phyloP scores from a whole-genome alignment of 92 coral and sea anemone genomes.

The Zoanthus solanderi region DNA sequence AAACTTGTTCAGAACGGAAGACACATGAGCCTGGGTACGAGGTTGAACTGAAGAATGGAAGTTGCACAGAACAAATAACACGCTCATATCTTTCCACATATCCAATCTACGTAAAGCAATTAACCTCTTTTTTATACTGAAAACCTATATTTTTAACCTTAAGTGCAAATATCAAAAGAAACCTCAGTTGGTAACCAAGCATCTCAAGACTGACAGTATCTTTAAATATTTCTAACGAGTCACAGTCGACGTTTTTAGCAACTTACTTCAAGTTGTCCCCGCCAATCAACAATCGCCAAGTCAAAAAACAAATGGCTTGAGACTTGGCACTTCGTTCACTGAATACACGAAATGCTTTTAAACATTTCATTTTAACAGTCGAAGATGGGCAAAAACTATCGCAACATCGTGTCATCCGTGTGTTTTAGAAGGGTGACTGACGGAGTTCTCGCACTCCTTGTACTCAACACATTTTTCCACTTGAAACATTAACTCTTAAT shows the following conservation, averaged over 20 bases:
- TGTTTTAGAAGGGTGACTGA: neutral
- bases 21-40: no score
- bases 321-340: neutral
- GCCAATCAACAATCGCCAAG: neutral
- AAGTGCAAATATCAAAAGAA: neutral
- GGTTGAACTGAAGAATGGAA: no score
- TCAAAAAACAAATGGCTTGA: neutral
- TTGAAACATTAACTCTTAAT: neutral
- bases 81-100: neutral
- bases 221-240: neutral
- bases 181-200: neutral
- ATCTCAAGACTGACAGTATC: neutral
- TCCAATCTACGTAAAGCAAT: neutral
- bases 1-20: no score
- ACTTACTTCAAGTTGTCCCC: no score
- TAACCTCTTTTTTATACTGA: neutral
- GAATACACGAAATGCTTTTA: neutral
- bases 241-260: neutral
- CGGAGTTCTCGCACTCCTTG: neutral
- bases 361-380: neutral
- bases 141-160: neutral
- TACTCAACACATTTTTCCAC: neutral
- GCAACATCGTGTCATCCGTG: neutral
- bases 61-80: no score
- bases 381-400: neutral